Evolutionary conservation across 2,797 vertebrate species (phyloP).

Genomic region (Anableps anableps): DNA sequence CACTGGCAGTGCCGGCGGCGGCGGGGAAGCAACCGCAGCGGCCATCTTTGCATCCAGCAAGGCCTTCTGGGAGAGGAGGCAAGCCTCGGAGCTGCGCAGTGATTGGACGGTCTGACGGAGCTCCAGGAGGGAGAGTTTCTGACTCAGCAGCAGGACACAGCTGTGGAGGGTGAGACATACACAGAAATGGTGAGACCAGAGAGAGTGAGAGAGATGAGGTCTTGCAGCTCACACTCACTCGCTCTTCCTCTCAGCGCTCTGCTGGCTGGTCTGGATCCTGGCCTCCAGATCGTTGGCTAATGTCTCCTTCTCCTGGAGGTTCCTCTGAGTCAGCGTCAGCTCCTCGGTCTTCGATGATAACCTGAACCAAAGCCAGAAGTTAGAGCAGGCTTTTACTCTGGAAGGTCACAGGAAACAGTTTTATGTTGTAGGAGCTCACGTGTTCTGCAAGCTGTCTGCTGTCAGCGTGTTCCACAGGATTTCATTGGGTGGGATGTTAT

Average conservation of each 20-base stretch:
- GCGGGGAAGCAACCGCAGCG: constrained; percentile 68
- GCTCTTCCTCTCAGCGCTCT: constrained; percentile 88
- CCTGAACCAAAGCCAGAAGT: constrained; percentile 68
- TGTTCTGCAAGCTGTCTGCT: constrained; percentile 90
- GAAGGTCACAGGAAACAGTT: neutral
- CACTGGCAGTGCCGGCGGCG: constrained; percentile 33
- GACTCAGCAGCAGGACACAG: constrained; percentile 90
- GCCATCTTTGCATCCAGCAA: constrained; percentile 91
- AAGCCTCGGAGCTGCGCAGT: constrained; percentile 88
- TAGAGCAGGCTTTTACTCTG: constrained; percentile 9
- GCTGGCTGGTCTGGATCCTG: constrained; percentile 89
- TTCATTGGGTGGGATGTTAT: constrained; percentile 93
- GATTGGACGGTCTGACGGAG: constrained; percentile 92
- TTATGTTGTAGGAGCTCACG: constrained; percentile 75
- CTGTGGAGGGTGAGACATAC: constrained; percentile 67
- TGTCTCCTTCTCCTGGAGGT: constrained; percentile 89
- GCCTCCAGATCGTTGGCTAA: constrained; percentile 87
- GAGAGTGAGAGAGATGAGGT: neutral
- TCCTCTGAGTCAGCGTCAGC: constrained; percentile 89
- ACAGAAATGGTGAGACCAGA: neutral
- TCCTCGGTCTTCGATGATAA: constrained; percentile 91
- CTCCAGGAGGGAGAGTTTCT: constrained; percentile 93
- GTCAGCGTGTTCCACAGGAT: constrained; percentile 98
- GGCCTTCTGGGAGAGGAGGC: constrained; percentile 90
- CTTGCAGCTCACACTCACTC: too few relatives aligned